phyloP scores from a whole-genome alignment of 2,113 vertebrate genomes.

The Ia io region DNA sequence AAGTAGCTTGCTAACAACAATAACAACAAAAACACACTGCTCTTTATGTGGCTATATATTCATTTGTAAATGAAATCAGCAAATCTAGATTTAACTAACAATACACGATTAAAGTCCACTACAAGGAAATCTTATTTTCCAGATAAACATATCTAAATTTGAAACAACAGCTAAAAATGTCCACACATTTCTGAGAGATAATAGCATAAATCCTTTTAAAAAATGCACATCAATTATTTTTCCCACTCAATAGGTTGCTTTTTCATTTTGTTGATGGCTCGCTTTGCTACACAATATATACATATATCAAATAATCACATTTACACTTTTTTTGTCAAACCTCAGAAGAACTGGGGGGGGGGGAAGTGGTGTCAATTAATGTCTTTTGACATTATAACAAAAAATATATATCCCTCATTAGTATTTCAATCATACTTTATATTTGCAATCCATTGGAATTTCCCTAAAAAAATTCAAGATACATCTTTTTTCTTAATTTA shows the following conservation, averaged over 20 bases:
- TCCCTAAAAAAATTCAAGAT: background rate
- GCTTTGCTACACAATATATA: background rate
- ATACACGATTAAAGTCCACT: background rate
- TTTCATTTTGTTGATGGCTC: background rate
- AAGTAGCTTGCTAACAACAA: background rate
- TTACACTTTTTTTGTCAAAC: background rate
- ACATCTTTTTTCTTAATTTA: background rate
- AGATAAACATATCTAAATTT: background rate
- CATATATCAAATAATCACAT: background rate
- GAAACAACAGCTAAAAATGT: accelerated
- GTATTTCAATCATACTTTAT: background rate
- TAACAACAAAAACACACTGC: accelerated
- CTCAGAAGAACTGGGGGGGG: background rate
- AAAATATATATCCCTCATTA: background rate
- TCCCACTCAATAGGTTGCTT: background rate
- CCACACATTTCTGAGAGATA: background rate
- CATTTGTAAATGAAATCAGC: background rate
- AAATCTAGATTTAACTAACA: background rate
- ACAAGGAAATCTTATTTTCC: background rate
- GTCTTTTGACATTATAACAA: background rate
- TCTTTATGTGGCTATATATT: background rate
- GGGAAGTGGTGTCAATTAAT: background rate
- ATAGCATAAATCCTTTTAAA: background rate
- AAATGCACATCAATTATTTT: background rate
- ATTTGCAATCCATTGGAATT: background rate